Base-by-base conservation (phyloP, 2,113 vertebrate genomes). In the Myxocyprinus asiaticus region DNA sequence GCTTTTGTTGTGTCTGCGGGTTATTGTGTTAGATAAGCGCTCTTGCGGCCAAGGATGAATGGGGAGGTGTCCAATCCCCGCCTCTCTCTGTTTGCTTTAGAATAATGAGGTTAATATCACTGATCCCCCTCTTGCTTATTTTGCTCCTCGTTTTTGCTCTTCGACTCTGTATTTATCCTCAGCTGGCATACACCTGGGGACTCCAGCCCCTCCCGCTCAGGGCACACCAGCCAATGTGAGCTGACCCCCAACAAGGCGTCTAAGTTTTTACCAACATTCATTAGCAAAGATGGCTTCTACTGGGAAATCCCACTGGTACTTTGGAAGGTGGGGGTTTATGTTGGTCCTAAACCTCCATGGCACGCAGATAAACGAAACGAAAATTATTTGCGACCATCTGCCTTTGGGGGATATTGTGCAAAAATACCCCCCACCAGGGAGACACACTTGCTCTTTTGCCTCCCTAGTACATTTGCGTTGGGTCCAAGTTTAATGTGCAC, bases 121-220 rank as follows among this genome's bases (percentile, higher is more conserved):
- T 76, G 50, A 76, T 50, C 22, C 47, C 61, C 67, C 47, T 48
- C 22, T 56, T 63, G 76, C 42, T 67, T 33, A 10, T 51, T 67
- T 10, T 67, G 14, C 42, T 14, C 81, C 6, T 14, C 58, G 5
- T 14, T 42, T 44, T 15, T 9, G 22, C 22, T 33, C 22, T 33
- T 33, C 22, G 22, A 33, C 22, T 33, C 22, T 33, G 22, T 1
- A 33, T 33, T 33, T 33, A 3, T 62, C 59, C 81, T 69, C 78
- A 82, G 66, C 68, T 68, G 77, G 66, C 33, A 53, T 9, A n/a
- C 85, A 82, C 82, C 80, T 85, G 86, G 78, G 77, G 69, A 77
- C 74, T 47, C 42, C 51, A 45, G 48, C 50, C 48, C 53, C 78
- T 43, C 44, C 58, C 56, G 22, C 48, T 5, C 9, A 17, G 2